These are phyloP conservation scores for Crypturellus undulatus DNA, from an alignment of 2,113 vertebrate genomes.

Conservation along the genomic window DNA sequence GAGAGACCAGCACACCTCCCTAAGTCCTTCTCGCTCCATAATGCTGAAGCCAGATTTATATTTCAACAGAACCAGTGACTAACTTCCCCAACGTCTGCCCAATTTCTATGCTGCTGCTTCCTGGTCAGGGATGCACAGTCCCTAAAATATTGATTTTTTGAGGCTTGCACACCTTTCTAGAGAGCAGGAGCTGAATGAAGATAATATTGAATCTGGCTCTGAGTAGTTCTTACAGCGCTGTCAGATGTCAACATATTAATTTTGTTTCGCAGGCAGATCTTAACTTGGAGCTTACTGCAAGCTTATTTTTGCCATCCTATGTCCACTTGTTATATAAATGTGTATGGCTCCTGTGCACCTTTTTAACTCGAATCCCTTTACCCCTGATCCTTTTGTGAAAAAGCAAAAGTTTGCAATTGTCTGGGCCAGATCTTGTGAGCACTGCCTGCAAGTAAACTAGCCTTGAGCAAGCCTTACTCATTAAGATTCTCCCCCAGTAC, in stretches of 20 bases:
- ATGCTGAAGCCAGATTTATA: neutral
- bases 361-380: neutral
- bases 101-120: neutral
- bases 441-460: neutral
- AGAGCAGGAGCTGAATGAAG: neutral
- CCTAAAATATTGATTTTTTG: conserved; percentile 10
- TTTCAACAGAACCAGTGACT: neutral
- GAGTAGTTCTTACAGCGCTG: neutral
- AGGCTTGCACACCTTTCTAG: neutral
- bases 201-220: neutral
- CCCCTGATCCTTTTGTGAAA: neutral
- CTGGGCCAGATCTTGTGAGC: neutral
- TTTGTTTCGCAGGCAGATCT: neutral
- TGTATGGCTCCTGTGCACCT: neutral
- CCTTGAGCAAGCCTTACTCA: neutral
- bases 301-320: neutral
- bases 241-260: neutral
- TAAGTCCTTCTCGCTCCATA: neutral
- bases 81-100: neutral
- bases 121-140: neutral
- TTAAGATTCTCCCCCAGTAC: neutral
- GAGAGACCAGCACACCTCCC: neutral
- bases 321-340: neutral
- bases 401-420: neutral
- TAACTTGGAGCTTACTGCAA: neutral